Base-by-base conservation (phyloP, 2,888 invertebrate genomes). In the Alviniconcha strummeri region DNA sequence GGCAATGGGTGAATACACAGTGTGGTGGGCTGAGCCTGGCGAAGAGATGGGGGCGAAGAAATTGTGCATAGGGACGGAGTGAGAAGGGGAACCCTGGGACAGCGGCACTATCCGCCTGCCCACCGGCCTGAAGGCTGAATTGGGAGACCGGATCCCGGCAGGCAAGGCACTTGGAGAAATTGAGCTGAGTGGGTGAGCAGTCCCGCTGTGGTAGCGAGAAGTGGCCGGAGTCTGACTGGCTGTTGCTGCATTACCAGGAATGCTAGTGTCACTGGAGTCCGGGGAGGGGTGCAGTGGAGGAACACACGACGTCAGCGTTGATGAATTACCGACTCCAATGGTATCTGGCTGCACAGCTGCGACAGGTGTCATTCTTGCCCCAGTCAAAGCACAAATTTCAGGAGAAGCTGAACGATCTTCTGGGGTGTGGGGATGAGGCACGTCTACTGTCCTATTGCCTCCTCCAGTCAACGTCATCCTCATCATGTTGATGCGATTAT, bases 71-170 rank as follows among this genome's bases (percentile, higher is more conserved):
- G 83, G 84, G 54, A 83, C 78, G 36, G 83, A 77, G n/a, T 78
- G 72, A 8, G 72, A 72, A 52, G 80, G 74, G 60, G 83, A 72
- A 19, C 82, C 52, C 74, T 74, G 81, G 4, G 81, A 57, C 74
- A 75, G 57, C 57, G 81, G 81, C 19, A 81, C 64, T 64, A 57
- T 54, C 17, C 81, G 72, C 72, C 69, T 81, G 54, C 75, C 75
- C 52, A 87, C 87, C 17, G 87, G 87, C 19, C 84, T 80, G 67
- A 87, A 87, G n/a, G 87, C 87, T 57, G 87, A 87, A n/a, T 72
- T 64, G 6, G 86, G 79, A 7, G 86, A 86, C 17, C 85, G 85
- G 57, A 86, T 78, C 13, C 78, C 78, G 17, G 78, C 78, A 78
- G 78, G 78, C 64, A 78, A 78, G 78, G 78, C 78, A 78, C 78